Evolutionary conservation across 2,113 vertebrate species (phyloP).

Genomic region (Solenodon paradoxus): DNA sequence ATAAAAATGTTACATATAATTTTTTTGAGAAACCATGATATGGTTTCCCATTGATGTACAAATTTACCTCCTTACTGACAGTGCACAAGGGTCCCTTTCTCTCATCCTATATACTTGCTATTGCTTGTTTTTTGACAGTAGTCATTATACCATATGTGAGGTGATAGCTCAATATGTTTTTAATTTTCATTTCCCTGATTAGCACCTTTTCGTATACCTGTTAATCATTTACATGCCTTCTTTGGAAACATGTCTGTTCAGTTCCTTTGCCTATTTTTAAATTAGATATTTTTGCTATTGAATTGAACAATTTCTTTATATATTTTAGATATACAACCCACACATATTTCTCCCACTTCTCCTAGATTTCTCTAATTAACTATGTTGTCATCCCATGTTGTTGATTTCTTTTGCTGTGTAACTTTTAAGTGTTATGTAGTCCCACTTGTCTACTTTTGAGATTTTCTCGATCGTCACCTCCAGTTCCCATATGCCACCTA

Average conservation of each 20-base stretch:
- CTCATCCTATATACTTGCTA: background rate
- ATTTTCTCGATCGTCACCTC: too few species aligned
- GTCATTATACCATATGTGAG: background rate
- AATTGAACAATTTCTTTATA: background rate
- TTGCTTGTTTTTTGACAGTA: background rate
- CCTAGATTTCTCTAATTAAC: background rate
- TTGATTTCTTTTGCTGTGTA: background rate
- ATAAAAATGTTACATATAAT: too few species aligned
- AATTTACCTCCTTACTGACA: background rate
- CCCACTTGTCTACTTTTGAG: background rate
- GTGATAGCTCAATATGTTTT: background rate
- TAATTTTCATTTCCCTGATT: background rate
- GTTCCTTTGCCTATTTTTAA: background rate
- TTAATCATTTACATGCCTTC: background rate
- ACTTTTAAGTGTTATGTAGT: background rate
- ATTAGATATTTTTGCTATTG: background rate
- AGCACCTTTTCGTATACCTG: background rate
- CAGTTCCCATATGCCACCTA: too few species aligned
- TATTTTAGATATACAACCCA: background rate
- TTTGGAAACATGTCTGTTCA: background rate
- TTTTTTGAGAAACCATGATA: background rate
- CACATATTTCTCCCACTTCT: background rate
- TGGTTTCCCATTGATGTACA: background rate
- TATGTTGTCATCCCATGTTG: too few species aligned
- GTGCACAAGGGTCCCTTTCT: background rate